Base-by-base conservation (phyloP, 1,140 invertebrate genomes). In the Diploscapter pachys region DNA sequence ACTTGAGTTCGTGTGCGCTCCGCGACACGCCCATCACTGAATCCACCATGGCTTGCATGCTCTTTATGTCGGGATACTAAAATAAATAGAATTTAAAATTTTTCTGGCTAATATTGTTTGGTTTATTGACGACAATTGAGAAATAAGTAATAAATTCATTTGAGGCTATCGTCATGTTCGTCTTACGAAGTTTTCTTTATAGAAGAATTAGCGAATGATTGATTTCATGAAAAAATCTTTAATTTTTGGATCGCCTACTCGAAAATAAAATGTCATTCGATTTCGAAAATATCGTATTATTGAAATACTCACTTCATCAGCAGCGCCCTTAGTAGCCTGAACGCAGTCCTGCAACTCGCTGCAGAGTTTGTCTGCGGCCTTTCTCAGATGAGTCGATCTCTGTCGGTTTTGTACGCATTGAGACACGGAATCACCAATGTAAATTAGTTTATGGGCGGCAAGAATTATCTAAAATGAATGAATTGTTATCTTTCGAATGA, bases 31-130 rank as follows among this genome's bases (percentile, higher is more conserved):
- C 91, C 8, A 92, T 90, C 31, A 95, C 91, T 8, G 92, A 90
- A 85, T 95, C 93, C 0, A 95, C 93, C 93, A 96, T 96, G 77
- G 93, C 92, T 79, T 94, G 93, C 0, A 95, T 93, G 1, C 93
- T 93, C 31, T 89, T 90, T 2, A 94, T 92, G 81, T 92, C 93
- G 0, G 93, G 94, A 84, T 94, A 95, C 86, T 94, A 92, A 59
- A 93, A 89, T n/a, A 59, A 93, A 89, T n/a, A 71, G 59, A 63
- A 56, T 13, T 13, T 11, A 2, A 2, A 59, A 59, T 13, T 59
- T 13, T 59, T 31, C 31, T 31, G 31, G 31, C 31, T 31, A 31
- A 31, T 31, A 31, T 31, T 31, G 31, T 31, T 31, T 31, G 31
- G 31, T 31, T 31, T 31, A 31, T 31, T 31, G 57, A 59, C 9